Percentiles rank a stretch among this genome's conserved stretches.
Conservation (phyloP, 2,113 vertebrate genomes). For the Upupa epops region DNA sequence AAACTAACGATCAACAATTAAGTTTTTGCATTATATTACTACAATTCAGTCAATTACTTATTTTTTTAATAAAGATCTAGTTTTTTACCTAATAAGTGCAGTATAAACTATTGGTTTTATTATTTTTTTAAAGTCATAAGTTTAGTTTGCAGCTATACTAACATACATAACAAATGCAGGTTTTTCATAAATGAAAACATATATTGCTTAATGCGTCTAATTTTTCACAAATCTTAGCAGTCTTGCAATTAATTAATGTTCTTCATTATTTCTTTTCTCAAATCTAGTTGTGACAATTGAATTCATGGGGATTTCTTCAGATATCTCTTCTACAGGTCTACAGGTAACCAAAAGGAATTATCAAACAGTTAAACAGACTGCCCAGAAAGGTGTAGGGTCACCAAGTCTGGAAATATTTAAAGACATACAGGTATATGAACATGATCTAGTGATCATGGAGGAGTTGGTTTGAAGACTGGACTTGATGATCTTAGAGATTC, state of each 20-base stretch:
- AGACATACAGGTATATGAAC: no score
- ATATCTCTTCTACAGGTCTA: not conserved
- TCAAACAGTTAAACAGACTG: no score
- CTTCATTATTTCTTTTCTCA: not conserved
- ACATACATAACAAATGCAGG: not conserved
- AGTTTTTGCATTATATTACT: not conserved
- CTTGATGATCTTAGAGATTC: no score
- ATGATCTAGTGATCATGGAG: no score
- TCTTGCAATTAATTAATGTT: not conserved
- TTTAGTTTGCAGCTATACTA: not conserved
- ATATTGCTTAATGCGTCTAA: not conserved
- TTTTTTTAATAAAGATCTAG: not conserved
- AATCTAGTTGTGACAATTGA: not conserved
- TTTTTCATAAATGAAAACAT: not conserved
- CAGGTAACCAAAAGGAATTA: no score
- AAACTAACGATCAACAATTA: not conserved
- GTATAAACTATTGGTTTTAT: not conserved
- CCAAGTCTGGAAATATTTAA: no score
- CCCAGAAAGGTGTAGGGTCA: no score
- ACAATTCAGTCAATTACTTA: not conserved
- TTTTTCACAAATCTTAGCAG: not conserved
- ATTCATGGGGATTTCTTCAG: not conserved
- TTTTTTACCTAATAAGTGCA: no score
- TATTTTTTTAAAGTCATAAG: not conserved
- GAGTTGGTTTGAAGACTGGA: no score